These are phyloP conservation scores for Xyliphius kryptos DNA, from an alignment of 2,113 vertebrate species.

Conservation along the genomic window DNA sequence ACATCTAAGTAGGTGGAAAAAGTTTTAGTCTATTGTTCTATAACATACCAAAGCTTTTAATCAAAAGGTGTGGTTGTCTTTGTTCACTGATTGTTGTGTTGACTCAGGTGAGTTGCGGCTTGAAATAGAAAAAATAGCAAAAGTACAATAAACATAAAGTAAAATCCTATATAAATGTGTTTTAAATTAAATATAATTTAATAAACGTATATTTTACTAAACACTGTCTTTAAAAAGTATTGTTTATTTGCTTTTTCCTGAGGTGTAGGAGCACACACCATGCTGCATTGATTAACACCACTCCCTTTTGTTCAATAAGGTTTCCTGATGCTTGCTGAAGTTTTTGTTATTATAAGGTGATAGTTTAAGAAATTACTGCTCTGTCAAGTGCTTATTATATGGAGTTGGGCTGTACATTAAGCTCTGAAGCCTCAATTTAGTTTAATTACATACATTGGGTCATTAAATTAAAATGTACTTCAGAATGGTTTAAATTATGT, in stretches of 20 bases:
- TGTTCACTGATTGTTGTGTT: constrained; percentile 22
- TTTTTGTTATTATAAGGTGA: no score
- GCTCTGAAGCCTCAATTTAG: no score
- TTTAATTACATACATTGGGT: no score
- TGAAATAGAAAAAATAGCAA: constrained; percentile 4
- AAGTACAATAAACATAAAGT: not conserved
- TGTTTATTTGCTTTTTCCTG: not conserved
- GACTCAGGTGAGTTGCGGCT: constrained; percentile 8
- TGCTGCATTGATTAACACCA: constrained; percentile 3
- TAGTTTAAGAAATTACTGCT: no score
- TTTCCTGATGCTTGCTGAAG: not conserved
- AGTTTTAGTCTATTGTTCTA: not conserved
- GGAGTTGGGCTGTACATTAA: no score
- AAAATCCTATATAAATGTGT: no score
- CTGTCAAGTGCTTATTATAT: no score
- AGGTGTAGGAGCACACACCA: not conserved
- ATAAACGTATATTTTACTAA: no score
- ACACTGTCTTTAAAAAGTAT: not conserved
- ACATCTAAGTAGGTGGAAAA: not conserved
- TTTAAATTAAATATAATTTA: no score
- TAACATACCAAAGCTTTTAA: not conserved
- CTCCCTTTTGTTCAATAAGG: constrained; percentile 26
- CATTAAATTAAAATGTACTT: no score
- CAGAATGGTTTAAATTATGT: no score
- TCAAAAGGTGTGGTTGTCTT: constrained; percentile 20